Base-by-base conservation (phyloP, 2,797 vertebrate species). In the Netta rufina region DNA sequence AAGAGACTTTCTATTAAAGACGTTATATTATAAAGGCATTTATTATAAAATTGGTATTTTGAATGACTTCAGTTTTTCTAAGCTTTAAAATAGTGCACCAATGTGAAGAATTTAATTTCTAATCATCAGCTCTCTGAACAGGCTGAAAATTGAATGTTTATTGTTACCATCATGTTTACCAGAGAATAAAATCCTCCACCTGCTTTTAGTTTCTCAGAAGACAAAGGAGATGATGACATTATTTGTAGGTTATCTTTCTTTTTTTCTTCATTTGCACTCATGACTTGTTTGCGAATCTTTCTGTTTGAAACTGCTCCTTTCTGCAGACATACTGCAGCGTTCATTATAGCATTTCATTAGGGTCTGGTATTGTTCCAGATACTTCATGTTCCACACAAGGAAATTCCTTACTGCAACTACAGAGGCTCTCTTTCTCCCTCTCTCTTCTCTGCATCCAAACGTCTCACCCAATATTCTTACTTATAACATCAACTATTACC, bases 131-230 rank as follows among this genome's bases (percentile, higher is more conserved):
- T 75, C 2, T 16, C 24, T 71, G 15, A 82, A 14, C 7, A 70
- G 25, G 19, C 13, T 76, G 76, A 39, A 72, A 78, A 81, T 69
- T 56, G 9, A 1, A 47, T 32, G 3, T 38, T 72, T 78, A 32
- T 39, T 13, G 38, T 22, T 70, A 62, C 8, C 3, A 24, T 41
- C 1, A 1, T 14, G 2, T 43, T 91, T 76, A 12, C 20, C 43
- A 83, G n/a, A 80, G 16, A 20, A 43, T 8, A 49, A 82, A 87
- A 69, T 3, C 6, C 8, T 49, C 43, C 32, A 24, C 17, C 41
- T 79, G 25, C 5, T 69, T 79, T 92, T 18, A 45, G 8, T 83
- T 92, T 71, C 65, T 36, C 36, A 73, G 45, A 92, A 77, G 47
- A 24, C 21, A 84, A 82, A 77, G 24, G 14, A 92, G 32, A 78